Conservation (phyloP, 2,888 invertebrate genomes). For the Dorcus hopei region DNA sequence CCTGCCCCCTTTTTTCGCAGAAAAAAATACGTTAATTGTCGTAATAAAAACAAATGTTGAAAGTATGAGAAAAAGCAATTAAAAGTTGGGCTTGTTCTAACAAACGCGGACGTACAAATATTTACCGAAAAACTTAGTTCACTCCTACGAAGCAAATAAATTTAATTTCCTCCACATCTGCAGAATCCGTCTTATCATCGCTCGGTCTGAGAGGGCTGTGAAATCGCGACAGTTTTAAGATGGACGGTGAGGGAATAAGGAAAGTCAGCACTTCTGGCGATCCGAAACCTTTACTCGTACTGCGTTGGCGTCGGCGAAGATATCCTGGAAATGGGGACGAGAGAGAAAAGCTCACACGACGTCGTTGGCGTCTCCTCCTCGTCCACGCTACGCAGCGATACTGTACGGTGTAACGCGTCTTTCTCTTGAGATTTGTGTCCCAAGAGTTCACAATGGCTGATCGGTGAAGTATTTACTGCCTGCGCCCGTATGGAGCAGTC, state of each 20-base stretch:
- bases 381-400: slow-evolving; percentile 25
- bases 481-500: slow-evolving; percentile 40
- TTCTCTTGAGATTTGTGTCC: slow-evolving; percentile 47
- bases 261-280: slow-evolving; percentile 26
- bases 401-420: slow-evolving; percentile 36
- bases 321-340: not conserved
- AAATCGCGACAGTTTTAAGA: slow-evolving; percentile 41
- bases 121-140: no score
- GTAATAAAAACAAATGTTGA: no score
- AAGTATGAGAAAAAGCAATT: no score
- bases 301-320: not conserved
- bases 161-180: slow-evolving; percentile 42
- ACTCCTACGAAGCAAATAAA: slow-evolving; percentile 37
- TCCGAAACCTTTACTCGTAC: slow-evolving; percentile 2
- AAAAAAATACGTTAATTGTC: no score
- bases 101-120: no score
- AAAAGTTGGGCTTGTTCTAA: no score
- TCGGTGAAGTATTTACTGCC: slow-evolving; percentile 49
- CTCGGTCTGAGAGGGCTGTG: slow-evolving; percentile 34
- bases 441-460: slow-evolving; percentile 48
- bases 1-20: no score
- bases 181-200: slow-evolving; percentile 44
- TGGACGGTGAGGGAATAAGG: slow-evolving; percentile 41
- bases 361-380: slow-evolving; percentile 13
- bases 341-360: not conserved